Conservation (phyloP, 1,140 invertebrate genomes). For the Homarus americanus region DNA sequence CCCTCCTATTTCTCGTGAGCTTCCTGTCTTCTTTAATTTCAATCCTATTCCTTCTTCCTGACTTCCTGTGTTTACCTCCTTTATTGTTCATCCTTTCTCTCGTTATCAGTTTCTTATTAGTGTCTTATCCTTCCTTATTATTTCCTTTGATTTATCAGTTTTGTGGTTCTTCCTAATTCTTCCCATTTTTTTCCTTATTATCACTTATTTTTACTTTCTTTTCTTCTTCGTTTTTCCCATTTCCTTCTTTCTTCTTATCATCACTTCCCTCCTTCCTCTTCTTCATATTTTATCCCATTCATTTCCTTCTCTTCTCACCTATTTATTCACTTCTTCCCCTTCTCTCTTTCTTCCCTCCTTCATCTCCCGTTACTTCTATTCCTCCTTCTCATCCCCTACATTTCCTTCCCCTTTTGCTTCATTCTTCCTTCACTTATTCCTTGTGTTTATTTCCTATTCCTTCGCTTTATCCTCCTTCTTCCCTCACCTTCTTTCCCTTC, state of each 20-base stretch:
- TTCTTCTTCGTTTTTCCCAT: background rate
- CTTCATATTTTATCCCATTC: background rate
- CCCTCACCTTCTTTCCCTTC: background rate
- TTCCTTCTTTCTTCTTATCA: background rate
- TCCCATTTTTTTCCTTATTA: background rate
- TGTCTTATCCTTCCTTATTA: too few species aligned
- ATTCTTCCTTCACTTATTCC: background rate
- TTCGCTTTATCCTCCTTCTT: background rate
- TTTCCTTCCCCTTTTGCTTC: background rate
- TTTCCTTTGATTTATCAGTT: background rate
- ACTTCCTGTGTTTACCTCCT: background rate
- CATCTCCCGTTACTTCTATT: too few species aligned
- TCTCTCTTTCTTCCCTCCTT: too few species aligned
- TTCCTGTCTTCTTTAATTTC: slow-evolving; percentile 23
- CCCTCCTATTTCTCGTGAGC: slow-evolving; percentile 23
- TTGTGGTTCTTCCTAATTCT: background rate
- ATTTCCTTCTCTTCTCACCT: background rate
- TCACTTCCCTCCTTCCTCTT: background rate
- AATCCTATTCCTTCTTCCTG: background rate
- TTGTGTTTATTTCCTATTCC: background rate
- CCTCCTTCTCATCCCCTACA: background rate
- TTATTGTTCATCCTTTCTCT: background rate
- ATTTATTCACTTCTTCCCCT: background rate
- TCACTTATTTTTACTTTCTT: background rate
- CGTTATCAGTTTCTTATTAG: too few species aligned